A percentile compares a stretch with the other conserved stretches of the same genome.
Evolutionary conservation across 2,797 vertebrate genomes (phyloP).

Genomic region (Chloroceryle amazona): DNA sequence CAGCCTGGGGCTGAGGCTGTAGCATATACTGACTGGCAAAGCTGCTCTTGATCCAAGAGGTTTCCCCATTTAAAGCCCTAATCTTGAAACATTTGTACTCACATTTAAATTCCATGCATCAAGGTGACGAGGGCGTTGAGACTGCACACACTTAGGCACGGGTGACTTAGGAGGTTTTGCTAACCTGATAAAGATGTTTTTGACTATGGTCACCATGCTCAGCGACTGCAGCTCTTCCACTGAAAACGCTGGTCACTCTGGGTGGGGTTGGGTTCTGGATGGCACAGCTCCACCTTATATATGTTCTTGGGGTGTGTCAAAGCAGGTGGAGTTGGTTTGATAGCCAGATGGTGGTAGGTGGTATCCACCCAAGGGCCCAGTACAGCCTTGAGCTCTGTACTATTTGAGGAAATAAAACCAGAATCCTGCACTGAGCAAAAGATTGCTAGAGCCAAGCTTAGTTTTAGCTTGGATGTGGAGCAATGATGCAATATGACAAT

Average conservation of each 20-base stretch:
- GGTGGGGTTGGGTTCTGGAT: not conserved
- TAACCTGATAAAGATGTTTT: not conserved
- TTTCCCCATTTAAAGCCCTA: not conserved
- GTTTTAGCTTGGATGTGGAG: not conserved
- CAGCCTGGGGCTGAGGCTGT: not conserved
- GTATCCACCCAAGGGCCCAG: not conserved
- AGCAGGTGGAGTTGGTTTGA: not conserved
- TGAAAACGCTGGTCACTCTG: not conserved
- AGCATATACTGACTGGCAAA: not conserved
- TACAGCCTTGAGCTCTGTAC: not conserved
- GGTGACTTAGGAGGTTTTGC: not conserved
- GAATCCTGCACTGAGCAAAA: not conserved
- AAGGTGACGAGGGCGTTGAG: not conserved
- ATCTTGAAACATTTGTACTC: not conserved
- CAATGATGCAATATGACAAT: rapidly evolving
- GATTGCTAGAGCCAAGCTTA: not conserved
- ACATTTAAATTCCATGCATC: not conserved
- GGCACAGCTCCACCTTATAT: not conserved
- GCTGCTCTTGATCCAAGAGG: not conserved
- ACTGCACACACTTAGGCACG: rapidly evolving
- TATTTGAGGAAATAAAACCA: not conserved
- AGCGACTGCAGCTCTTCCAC: not conserved
- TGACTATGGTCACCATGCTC: not conserved
- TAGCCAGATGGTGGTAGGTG: not conserved
- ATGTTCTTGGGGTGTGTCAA: not conserved